Conservation (phyloP, 2,888 invertebrate species). For the Idaea biselata region DNA sequence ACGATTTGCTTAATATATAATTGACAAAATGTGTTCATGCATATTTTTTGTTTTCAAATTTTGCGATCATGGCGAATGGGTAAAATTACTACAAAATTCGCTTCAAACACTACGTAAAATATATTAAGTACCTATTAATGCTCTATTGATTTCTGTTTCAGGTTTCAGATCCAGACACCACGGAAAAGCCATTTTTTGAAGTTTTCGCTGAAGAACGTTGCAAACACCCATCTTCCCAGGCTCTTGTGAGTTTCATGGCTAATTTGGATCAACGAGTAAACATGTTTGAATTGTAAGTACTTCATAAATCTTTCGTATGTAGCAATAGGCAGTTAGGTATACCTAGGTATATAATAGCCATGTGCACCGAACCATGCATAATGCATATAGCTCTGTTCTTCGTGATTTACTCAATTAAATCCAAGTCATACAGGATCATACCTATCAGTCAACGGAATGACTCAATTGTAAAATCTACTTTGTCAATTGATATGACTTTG, state of each 20-base stretch:
- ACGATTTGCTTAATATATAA: too few species aligned
- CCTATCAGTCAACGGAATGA: background rate
- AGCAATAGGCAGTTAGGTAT: background rate
- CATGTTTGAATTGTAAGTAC: constrained; percentile 78
- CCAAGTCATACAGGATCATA: background rate
- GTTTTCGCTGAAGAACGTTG: constrained; percentile 78
- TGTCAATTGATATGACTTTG: background rate
- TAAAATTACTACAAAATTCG: too few species aligned
- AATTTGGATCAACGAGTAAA: constrained; percentile 81
- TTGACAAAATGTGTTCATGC: too few species aligned
- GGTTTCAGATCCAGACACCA: constrained; percentile 49
- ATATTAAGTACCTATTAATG: background rate
- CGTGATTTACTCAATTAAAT: background rate
- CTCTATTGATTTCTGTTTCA: constrained; percentile 32
- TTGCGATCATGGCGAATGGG: too few species aligned
- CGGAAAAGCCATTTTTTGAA: constrained; percentile 77
- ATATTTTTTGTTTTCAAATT: too few species aligned
- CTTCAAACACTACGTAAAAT: too few species aligned
- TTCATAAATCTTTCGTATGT: background rate
- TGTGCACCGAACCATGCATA: constrained; percentile 9
- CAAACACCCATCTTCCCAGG: constrained; percentile 77
- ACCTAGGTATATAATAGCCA: background rate
- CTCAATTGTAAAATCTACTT: background rate
- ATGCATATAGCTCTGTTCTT: background rate
- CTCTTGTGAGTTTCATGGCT: constrained; percentile 84